phyloP scores from a whole-genome alignment of 1,140 invertebrate species.

The Trinorchestia longiramus region DNA sequence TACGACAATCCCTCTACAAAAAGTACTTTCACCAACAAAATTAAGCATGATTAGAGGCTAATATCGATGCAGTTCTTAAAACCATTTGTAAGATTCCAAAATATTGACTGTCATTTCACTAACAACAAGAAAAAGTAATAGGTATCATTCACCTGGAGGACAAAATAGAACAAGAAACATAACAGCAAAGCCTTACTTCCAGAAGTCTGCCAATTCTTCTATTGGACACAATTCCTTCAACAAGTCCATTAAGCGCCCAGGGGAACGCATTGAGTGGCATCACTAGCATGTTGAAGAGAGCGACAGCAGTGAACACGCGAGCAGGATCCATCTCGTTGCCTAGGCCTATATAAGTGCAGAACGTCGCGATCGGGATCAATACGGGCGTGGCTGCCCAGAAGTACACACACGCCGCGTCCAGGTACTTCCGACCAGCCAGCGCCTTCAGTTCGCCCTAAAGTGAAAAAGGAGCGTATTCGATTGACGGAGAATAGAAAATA shows the following conservation, averaged over 20 bases:
- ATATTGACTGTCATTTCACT: too few relatives aligned
- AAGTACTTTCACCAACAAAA: too few relatives aligned
- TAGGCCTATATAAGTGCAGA: constrained; percentile 70
- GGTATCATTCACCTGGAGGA: too few relatives aligned
- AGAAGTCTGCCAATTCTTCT: constrained; percentile 84
- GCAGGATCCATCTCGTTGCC: constrained; percentile 64
- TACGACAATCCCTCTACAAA: too few relatives aligned
- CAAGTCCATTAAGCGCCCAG: constrained; percentile 96
- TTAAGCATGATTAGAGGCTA: too few relatives aligned
- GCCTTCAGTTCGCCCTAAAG: constrained; percentile 74
- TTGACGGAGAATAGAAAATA: neutral
- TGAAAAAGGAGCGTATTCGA: neutral
- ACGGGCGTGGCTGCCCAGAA: constrained; percentile 99
- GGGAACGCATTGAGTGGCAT: constrained; percentile 96
- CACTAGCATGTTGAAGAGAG: constrained; percentile 96
- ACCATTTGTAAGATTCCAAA: too few relatives aligned
- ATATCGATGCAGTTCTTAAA: too few relatives aligned
- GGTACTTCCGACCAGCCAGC: constrained; percentile 89
- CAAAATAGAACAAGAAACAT: neutral
- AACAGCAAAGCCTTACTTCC: constrained; percentile 72
- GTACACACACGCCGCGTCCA: constrained; percentile 98
- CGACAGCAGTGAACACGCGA: constrained; percentile 91
- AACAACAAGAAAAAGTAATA: too few relatives aligned
- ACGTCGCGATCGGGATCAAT: constrained; percentile 91
- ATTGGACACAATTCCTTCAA: constrained; percentile 92